These are phyloP conservation scores for Damaliscus lunatus DNA, from an alignment of 2,113 vertebrate species.

Conservation along the genomic window DNA sequence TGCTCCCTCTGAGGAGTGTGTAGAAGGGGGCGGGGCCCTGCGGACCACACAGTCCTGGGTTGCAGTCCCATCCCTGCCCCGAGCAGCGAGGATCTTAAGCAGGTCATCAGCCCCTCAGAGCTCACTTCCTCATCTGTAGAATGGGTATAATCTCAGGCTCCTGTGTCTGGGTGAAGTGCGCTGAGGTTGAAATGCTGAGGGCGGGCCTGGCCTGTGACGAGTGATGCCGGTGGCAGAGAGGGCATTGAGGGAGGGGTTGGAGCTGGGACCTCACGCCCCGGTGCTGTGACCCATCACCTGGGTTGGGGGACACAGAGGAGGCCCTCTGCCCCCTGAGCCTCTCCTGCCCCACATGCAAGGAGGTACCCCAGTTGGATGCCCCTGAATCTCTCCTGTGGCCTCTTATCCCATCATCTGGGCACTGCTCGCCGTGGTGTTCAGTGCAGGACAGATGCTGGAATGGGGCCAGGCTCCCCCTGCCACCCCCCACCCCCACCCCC, in stretches of 20 bases:
- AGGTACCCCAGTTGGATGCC: fast-evolving
- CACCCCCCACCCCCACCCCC: no score
- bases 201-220: fast-evolving
- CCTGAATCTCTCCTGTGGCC: not conserved
- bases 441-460: no score
- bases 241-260: fast-evolving
- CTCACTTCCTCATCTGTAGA: not conserved
- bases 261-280: not conserved
- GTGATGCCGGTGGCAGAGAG: fast-evolving
- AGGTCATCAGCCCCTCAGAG: not conserved
- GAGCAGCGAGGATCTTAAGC: fast-evolving
- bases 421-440: fast-evolving
- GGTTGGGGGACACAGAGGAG: fast-evolving
- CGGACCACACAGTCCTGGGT: not conserved
- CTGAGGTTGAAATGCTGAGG: fast-evolving
- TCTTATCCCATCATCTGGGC: not conserved
- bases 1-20: not conserved
- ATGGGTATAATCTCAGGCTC: not conserved
- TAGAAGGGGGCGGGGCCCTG: fast-evolving
- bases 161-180: fast-evolving
- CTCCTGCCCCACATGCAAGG: fast-evolving
- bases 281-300: fast-evolving
- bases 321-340: not conserved
- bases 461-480: no score
- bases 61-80: not conserved